phyloP scores from a whole-genome alignment of 2,888 invertebrate genomes.

The Andrena praecox region DNA sequence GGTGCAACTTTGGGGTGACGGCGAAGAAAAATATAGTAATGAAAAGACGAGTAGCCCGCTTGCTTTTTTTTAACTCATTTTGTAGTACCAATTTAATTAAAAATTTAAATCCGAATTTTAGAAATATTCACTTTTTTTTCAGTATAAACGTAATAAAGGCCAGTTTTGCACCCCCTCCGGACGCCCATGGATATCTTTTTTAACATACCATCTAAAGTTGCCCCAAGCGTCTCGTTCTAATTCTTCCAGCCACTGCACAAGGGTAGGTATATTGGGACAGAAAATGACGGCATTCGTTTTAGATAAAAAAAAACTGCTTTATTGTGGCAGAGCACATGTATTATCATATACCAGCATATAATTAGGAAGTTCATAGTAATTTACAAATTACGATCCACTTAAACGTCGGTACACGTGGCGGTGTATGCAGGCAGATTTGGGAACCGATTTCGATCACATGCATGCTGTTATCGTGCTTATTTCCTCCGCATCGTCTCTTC shows the following conservation, averaged over 20 bases:
- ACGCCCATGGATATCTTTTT: too few species aligned
- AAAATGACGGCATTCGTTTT: constrained; percentile 58
- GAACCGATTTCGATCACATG: constrained; percentile 69
- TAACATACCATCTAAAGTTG: too few species aligned
- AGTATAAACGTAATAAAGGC: too few species aligned
- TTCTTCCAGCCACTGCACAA: background rate
- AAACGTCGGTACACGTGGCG: constrained; percentile 78
- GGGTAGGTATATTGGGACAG: constrained; percentile 23
- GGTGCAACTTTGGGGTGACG: too few species aligned
- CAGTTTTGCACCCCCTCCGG: too few species aligned
- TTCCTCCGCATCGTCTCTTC: constrained; percentile 40
- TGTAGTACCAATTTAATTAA: too few species aligned
- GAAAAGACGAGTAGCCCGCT: too few species aligned
- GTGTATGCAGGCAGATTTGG: constrained; percentile 76
- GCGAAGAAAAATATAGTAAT: too few species aligned
- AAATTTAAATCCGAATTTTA: too few species aligned
- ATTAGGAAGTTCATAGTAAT: constrained; percentile 83
- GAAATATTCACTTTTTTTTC: too few species aligned
- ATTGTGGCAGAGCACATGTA: constrained; percentile 85
- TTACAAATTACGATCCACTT: constrained; percentile 83
- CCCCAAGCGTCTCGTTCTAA: background rate
- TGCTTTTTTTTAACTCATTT: too few species aligned
- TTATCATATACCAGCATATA: constrained; percentile 83
- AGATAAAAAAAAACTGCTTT: constrained; percentile 84
- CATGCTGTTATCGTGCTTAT: constrained; percentile 55